Conservation (phyloP, 2,888 invertebrate genomes). For the Chymomyza caudatula region DNA sequence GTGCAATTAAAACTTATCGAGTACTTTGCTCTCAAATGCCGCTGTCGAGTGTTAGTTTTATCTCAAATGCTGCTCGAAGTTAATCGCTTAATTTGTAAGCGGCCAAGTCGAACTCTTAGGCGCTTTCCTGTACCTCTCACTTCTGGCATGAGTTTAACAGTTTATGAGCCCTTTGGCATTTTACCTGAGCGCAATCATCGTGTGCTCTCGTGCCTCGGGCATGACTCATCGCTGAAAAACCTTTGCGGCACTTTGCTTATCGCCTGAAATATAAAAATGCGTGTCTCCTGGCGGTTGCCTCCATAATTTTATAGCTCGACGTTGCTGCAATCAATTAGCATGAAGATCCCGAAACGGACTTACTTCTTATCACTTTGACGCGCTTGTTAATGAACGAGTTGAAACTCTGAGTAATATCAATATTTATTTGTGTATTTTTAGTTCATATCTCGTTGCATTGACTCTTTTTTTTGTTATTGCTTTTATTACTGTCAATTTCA, state of each 20-base stretch:
- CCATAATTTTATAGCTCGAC: constrained; percentile 66
- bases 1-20: background rate
- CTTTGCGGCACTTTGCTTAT: constrained; percentile 60
- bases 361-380: constrained; percentile 61
- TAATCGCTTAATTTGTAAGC: constrained; percentile 71
- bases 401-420: background rate
- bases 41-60: constrained; percentile 34
- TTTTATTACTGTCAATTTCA: constrained; percentile 30
- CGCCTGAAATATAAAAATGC: constrained; percentile 54
- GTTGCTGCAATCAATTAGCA: constrained; percentile 64
- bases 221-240: constrained; percentile 31
- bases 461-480: constrained; percentile 7
- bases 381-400: constrained; percentile 69
- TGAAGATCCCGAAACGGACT: constrained; percentile 51
- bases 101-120: constrained; percentile 8
- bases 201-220: constrained; percentile 3
- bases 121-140: background rate
- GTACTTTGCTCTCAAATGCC: background rate
- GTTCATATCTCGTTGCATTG: background rate
- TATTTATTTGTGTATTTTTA: background rate
- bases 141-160: background rate
- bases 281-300: constrained; percentile 60
- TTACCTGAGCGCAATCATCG: constrained; percentile 5
- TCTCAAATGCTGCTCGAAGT: constrained; percentile 64
- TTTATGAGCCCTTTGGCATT: constrained; percentile 17